Conservation (phyloP, 2,888 invertebrate species). For the Auanema sp. region DNA sequence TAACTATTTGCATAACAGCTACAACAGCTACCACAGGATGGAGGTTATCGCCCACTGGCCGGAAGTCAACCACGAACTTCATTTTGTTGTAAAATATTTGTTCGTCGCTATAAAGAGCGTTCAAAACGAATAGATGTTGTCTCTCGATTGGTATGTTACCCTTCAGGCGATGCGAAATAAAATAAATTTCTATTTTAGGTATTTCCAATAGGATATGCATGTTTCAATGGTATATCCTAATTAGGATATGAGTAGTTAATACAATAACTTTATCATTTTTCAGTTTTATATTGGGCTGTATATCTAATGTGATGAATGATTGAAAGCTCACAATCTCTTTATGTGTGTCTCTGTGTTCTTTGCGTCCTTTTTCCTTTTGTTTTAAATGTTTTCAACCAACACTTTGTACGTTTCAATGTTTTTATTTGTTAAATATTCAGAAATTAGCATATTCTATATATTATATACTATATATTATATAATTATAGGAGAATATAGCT, state of each 20-base stretch:
- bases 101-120: constrained; percentile 59
- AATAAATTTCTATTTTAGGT: constrained; percentile 43
- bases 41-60: constrained; percentile 32
- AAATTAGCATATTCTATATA: too few species aligned
- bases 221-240: constrained; percentile 53
- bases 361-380: constrained; percentile 12
- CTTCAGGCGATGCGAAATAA: not conserved
- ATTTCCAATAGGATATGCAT: constrained; percentile 62
- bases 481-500: constrained; percentile 61
- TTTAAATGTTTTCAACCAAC: not conserved
- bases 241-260: not conserved
- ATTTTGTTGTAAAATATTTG: constrained; percentile 59
- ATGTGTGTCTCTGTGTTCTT: constrained; percentile 5
- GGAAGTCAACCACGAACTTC: constrained; percentile 42
- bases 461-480: not conserved
- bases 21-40: constrained; percentile 22
- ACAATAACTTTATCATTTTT: constrained; percentile 24
- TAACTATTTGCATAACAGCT: not conserved
- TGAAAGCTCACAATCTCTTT: not conserved
- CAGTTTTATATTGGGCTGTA: constrained; percentile 63
- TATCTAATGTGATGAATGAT: constrained; percentile 66
- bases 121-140: constrained; percentile 63
- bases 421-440: too few species aligned
- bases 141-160: constrained; percentile 49
- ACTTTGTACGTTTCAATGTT: not conserved